phyloP scores from a whole-genome alignment of 1,140 invertebrate genomes.

The Eriocheir sinensis region DNA sequence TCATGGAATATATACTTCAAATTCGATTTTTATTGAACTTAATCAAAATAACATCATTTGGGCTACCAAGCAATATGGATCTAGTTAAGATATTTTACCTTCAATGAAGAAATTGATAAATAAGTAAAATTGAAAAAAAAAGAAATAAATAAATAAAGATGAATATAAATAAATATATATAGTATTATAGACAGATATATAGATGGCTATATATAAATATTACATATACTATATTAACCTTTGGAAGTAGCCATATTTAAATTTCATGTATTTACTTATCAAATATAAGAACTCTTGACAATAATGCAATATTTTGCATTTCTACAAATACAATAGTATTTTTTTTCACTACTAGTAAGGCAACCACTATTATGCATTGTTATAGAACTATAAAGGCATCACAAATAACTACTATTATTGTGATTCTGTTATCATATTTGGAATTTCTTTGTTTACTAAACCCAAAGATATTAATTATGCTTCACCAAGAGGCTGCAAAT shows the following conservation, averaged over 20 bases:
- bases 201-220: background rate
- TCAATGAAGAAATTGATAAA: background rate
- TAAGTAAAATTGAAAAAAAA: background rate
- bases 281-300: background rate
- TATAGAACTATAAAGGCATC: background rate
- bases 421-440: no score
- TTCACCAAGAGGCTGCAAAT: no score
- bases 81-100: no score
- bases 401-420: no score
- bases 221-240: background rate
- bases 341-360: background rate
- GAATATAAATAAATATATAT: background rate
- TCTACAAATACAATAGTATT: no score
- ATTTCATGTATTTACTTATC: background rate
- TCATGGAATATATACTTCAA: no score
- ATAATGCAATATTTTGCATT: background rate
- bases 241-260: background rate
- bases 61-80: no score
- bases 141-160: background rate
- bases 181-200: background rate
- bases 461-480: no score
- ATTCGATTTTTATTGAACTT: no score
- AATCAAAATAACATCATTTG: no score
- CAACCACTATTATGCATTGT: background rate
- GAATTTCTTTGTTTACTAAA: no score